A percentile compares a stretch with the other conserved stretches of the same genome.
These are phyloP conservation scores for Drosophila anomalata DNA, from an alignment of 2,888 invertebrate species.

Conservation along the genomic window DNA sequence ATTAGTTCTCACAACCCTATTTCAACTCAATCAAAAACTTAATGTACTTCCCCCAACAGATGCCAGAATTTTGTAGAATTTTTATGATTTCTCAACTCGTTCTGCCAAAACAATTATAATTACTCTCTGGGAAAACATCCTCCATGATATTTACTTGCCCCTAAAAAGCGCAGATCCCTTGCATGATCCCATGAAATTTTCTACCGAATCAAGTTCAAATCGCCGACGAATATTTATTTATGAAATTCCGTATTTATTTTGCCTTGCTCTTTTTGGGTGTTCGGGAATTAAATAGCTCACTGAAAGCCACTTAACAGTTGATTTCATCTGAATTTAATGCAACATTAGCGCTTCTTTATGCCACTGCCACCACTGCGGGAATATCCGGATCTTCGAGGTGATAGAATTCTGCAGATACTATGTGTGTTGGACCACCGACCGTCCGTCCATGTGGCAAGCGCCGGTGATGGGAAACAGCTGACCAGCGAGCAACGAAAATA, in stretches of 20 bases:
- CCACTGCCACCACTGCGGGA: conserved; percentile 31
- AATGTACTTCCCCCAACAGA: conserved; percentile 19
- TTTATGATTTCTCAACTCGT: conserved; percentile 20
- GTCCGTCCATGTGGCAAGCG: conserved; percentile 57
- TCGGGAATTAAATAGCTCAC: conserved; percentile 75
- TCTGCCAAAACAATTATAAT: conserved; percentile 41
- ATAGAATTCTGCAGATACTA: conserved; percentile 52
- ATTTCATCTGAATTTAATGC: conserved; percentile 78
- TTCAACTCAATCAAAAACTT: conserved; percentile 20
- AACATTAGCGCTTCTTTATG: conserved; percentile 72
- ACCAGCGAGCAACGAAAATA: conserved; percentile 68
- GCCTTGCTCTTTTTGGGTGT: conserved; percentile 44
- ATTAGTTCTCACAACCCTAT: not conserved
- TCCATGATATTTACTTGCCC: conserved; percentile 26
- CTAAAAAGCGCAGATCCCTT: conserved; percentile 35
- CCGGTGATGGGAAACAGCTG: conserved; percentile 76
- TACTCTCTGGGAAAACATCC: conserved; percentile 15
- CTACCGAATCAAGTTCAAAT: conserved; percentile 44
- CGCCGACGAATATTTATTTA: conserved; percentile 58
- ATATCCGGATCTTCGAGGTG: conserved; percentile 43
- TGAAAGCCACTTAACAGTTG: conserved; percentile 77
- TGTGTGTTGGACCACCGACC: conserved; percentile 61
- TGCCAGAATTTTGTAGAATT: conserved; percentile 18
- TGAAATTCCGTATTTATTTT: conserved; percentile 59
- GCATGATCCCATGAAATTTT: conserved; percentile 8